These are phyloP conservation scores for Rhinichthys osculus DNA, from an alignment of 2,797 vertebrate genomes.

Conservation along the genomic window DNA sequence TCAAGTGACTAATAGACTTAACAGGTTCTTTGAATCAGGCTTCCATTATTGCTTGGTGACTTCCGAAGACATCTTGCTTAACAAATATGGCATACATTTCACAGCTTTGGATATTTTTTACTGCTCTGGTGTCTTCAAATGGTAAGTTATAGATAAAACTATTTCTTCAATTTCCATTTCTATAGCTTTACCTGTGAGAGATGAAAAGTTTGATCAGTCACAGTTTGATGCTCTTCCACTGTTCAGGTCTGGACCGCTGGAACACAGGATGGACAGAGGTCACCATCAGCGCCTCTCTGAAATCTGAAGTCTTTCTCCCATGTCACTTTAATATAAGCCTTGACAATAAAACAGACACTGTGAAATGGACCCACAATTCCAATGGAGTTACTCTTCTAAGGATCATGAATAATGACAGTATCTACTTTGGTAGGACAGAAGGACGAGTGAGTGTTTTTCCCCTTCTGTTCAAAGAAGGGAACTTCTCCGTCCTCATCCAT, in stretches of 20 bases:
- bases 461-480: constrained; percentile 49
- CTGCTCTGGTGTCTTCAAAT: constrained; percentile 10
- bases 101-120: constrained; percentile 42
- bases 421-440: constrained; percentile 49
- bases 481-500: constrained; percentile 62
- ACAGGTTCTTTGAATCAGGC: not conserved
- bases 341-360: not conserved
- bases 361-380: constrained; percentile 51
- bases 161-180: not conserved
- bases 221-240: not conserved
- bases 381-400: not conserved
- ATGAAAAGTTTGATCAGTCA: not conserved
- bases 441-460: constrained; percentile 61
- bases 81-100: constrained; percentile 30
- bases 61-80: not conserved
- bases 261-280: not conserved
- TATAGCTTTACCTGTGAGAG: not conserved
- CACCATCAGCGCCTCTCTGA: constrained; percentile 9
- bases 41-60: not conserved
- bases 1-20: not conserved
- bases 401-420: constrained; percentile 32
- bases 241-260: not conserved
- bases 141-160: constrained; percentile 42
- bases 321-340: constrained; percentile 42
- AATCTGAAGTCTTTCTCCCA: constrained; percentile 54